Evolutionary conservation across 2,797 vertebrate genomes (phyloP).

Genomic region (Mormyrops boulengeri): DNA sequence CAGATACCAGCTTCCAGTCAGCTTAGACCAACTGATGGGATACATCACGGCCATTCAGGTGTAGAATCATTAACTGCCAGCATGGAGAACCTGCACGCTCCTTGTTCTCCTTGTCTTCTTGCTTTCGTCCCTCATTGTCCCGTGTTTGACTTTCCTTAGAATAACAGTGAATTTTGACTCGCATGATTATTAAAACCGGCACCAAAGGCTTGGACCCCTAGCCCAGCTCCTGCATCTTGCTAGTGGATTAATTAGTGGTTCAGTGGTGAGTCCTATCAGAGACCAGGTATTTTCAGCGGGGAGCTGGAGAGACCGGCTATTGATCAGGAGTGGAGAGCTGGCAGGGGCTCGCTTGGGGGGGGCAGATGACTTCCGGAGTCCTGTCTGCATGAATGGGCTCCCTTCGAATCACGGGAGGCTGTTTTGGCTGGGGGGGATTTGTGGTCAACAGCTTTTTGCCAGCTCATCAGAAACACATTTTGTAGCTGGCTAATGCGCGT

Average conservation of each 20-base stretch:
- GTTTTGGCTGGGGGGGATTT: not conserved
- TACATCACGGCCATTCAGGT: not conserved
- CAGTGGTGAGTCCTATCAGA: not conserved
- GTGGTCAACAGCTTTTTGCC: not conserved
- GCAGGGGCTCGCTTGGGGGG: not conserved
- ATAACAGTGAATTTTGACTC: not conserved
- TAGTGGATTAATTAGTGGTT: constrained; percentile 2
- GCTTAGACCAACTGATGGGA: not conserved
- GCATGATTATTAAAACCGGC: not conserved
- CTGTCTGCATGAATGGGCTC: not conserved
- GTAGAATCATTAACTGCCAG: not conserved
- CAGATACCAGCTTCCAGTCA: not conserved
- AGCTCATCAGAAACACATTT: not conserved
- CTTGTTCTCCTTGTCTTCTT: not conserved
- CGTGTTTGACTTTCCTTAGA: not conserved
- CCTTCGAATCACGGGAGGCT: not conserved
- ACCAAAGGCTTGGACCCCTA: not conserved
- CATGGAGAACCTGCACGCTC: not conserved
- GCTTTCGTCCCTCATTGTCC: not conserved
- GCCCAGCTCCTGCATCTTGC: not conserved
- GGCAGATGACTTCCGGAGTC: not conserved
- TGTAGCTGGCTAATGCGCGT: not conserved
- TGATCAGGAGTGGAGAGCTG: not conserved
- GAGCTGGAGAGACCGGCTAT: not conserved
- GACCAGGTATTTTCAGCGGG: not conserved